A percentile compares a stretch with the other conserved stretches of the same genome.
Evolutionary conservation across 2,797 vertebrate species (phyloP).

Genomic region (Silurus lanzhouensis): DNA sequence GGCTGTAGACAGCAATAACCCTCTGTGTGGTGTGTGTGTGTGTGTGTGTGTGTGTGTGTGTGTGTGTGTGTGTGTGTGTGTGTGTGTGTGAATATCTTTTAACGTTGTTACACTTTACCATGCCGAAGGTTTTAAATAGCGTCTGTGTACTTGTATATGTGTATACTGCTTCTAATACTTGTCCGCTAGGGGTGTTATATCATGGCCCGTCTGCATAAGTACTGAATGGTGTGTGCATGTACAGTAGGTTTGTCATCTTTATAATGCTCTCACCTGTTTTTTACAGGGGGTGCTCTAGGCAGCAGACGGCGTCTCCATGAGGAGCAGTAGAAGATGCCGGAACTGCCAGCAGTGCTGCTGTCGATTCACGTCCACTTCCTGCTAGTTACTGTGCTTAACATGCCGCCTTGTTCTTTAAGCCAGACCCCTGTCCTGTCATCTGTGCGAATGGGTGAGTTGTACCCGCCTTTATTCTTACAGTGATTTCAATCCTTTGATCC

Average conservation of each 20-base stretch:
- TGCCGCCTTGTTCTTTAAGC: constrained; percentile 74
- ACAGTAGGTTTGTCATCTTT: background rate
- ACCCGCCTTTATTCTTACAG: background rate
- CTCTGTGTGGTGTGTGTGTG: background rate
- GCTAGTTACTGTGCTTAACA: constrained; percentile 70
- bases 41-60: background rate
- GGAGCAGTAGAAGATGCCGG: constrained; percentile 97
- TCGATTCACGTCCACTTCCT: constrained; percentile 84
- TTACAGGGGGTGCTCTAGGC: constrained; percentile 83
- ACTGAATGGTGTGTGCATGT: constrained; percentile 49
- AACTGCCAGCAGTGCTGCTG: constrained; percentile 92
- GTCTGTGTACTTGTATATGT: background rate
- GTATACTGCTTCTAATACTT: background rate
- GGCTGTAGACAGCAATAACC: background rate
- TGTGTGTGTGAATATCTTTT: constrained; percentile 12
- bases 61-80: background rate
- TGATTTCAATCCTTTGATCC: background rate
- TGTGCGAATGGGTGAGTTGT: constrained; percentile 85
- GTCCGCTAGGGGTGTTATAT: constrained; percentile 77
- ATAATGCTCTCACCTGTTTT: constrained; percentile 45
- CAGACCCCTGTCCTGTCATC: constrained; percentile 83
- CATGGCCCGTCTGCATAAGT: constrained; percentile 93
- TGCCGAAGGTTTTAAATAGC: background rate
- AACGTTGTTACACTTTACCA: background rate
- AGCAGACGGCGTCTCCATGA: constrained; percentile 96